phyloP scores from a whole-genome alignment of 1,140 invertebrate species.

The Gonioctena quinquepunctata region DNA sequence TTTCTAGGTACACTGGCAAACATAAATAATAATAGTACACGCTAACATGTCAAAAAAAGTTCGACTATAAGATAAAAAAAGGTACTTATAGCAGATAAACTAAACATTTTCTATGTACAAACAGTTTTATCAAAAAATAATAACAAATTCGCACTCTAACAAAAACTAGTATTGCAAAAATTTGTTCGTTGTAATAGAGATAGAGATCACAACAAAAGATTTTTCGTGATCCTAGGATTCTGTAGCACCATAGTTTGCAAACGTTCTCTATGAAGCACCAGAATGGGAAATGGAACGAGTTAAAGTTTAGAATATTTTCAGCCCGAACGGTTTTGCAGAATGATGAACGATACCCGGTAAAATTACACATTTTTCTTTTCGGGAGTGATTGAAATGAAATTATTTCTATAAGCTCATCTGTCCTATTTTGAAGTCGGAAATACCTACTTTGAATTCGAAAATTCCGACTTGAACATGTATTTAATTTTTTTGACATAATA shows the following conservation, averaged over 20 bases:
- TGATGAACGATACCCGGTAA: neutral
- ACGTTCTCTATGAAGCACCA: slow-evolving; percentile 52
- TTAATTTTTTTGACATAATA: too few relatives aligned
- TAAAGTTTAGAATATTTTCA: slow-evolving; percentile 49
- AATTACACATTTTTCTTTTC: too few relatives aligned
- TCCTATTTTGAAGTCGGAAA: too few relatives aligned
- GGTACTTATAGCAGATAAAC: slow-evolving; percentile 46
- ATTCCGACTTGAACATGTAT: too few relatives aligned
- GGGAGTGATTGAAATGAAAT: too few relatives aligned
- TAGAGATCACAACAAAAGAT: slow-evolving; percentile 36
- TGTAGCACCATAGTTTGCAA: slow-evolving; percentile 52
- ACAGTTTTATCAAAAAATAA: slow-evolving; percentile 37
- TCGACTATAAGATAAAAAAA: slow-evolving; percentile 39
- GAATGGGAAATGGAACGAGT: slow-evolving; percentile 47
- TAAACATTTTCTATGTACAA: slow-evolving; percentile 42
- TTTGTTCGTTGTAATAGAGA: slow-evolving; percentile 41
- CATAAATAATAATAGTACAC: slow-evolving; percentile 33
- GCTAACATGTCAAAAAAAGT: slow-evolving; percentile 33
- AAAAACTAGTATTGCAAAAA: slow-evolving; percentile 37
- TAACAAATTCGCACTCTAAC: slow-evolving; percentile 32
- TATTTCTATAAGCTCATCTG: too few relatives aligned
- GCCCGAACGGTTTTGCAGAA: neutral
- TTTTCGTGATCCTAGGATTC: slow-evolving; percentile 34
- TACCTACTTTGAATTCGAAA: too few relatives aligned
- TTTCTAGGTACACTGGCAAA: slow-evolving; percentile 43